Percentiles rank a stretch among this genome's conserved stretches.
These are phyloP conservation scores for Proterorhinus semilunaris DNA, from an alignment of 2,113 vertebrate genomes.

Conservation along the genomic window DNA sequence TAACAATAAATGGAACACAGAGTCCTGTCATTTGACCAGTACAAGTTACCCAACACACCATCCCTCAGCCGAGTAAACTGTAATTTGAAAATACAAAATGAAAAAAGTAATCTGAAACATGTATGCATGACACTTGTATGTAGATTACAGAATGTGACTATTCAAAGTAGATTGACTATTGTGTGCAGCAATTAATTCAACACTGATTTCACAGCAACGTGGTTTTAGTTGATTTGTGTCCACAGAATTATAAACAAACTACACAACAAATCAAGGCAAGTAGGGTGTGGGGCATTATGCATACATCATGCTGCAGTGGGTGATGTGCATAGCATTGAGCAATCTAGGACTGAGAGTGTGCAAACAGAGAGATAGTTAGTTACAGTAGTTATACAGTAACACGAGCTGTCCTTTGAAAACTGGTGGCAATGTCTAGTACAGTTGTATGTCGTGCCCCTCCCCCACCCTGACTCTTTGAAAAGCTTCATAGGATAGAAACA, in stretches of 20 bases:
- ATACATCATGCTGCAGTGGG: neutral
- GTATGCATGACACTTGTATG: neutral
- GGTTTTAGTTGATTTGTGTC: neutral
- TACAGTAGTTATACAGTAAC: constrained; percentile 53
- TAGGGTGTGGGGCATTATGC: neutral
- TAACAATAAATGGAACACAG: neutral
- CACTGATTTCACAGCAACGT: neutral
- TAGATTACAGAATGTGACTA: neutral
- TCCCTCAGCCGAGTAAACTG: neutral
- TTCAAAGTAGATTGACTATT: no score
- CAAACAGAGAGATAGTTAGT: constrained; percentile 33
- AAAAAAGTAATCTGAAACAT: neutral
- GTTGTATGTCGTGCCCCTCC: constrained; percentile 50
- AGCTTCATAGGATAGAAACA: constrained; percentile 38
- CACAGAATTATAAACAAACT: neutral
- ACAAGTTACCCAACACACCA: neutral
- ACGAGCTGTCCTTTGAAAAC: constrained; percentile 42
- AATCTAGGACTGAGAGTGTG: constrained; percentile 5
- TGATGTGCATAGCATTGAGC: neutral
- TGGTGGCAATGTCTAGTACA: constrained; percentile 53
- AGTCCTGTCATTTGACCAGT: neutral
- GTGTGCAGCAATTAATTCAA: neutral
- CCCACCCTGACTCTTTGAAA: constrained; percentile 52
- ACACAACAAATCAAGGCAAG: neutral
- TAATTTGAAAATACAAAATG: neutral